phyloP scores from a whole-genome alignment of 2,797 vertebrate genomes.

The Falco concolor region DNA sequence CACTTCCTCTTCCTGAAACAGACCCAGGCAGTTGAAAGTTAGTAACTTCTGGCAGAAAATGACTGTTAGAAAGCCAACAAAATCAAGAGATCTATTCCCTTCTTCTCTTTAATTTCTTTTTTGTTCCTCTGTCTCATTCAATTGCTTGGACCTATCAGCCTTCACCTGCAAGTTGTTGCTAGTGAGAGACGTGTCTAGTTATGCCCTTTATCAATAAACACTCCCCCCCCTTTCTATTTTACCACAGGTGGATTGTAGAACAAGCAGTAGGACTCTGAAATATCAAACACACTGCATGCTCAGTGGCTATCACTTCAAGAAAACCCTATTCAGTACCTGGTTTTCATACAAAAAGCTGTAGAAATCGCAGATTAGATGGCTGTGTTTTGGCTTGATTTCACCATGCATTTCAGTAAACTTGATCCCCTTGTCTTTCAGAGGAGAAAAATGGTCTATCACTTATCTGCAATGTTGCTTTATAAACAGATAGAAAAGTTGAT shows the following conservation, averaged over 20 bases:
- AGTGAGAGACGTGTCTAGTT: neutral
- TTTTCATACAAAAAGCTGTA: neutral
- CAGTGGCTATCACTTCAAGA: neutral
- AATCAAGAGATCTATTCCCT: slow-evolving; percentile 2
- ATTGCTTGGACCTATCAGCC: neutral
- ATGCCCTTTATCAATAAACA: slow-evolving; percentile 6
- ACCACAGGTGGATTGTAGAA: neutral
- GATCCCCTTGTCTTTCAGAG: neutral
- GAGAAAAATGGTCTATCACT: neutral
- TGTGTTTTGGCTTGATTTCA: neutral
- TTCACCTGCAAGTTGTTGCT: neutral
- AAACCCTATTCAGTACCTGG: neutral
- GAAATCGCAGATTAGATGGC: neutral
- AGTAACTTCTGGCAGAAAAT: slow-evolving; percentile 35
- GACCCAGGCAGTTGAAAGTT: slow-evolving; percentile 34
- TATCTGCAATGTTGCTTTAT: neutral
- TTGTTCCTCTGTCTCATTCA: neutral
- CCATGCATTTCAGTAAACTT: neutral
- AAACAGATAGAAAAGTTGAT: neutral
- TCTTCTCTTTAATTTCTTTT: neutral
- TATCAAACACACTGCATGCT: neutral
- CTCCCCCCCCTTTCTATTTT: neutral
- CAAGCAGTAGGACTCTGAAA: neutral
- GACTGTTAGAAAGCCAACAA: slow-evolving; percentile 42
- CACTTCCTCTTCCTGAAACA: slow-evolving; percentile 47